Percentiles rank a stretch among this genome's conserved stretches.
Evolutionary conservation across 37 sponge, comb jelly and placozoan genomes (phyloP).

Genomic region (Axinella damicornis): DNA sequence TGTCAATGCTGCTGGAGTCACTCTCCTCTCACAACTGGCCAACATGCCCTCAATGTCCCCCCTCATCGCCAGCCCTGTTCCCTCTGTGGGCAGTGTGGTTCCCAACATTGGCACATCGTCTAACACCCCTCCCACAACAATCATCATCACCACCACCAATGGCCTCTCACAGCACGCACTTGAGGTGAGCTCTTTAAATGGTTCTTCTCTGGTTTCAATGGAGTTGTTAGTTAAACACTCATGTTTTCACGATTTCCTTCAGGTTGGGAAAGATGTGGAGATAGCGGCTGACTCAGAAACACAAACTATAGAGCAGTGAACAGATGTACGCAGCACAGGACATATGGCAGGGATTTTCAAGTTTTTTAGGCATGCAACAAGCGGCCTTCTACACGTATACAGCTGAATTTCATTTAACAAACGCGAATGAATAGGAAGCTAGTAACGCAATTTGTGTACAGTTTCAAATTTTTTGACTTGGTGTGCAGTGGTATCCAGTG

Average conservation of each 20-base stretch:
- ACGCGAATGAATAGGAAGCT: too few relatives aligned
- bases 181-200: slow-evolving; percentile 14
- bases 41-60: slow-evolving; percentile 65
- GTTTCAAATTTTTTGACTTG: too few relatives aligned
- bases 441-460: too few relatives aligned
- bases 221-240: background rate
- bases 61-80: slow-evolving; percentile 57
- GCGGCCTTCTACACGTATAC: too few relatives aligned
- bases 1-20: slow-evolving; percentile 17
- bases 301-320: background rate
- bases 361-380: too few relatives aligned
- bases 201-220: background rate
- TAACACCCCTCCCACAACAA: background rate
- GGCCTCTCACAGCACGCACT: slow-evolving; percentile 15
- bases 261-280: slow-evolving; percentile 67
- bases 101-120: slow-evolving; percentile 45
- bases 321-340: too few relatives aligned
- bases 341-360: too few relatives aligned
- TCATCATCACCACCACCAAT: slow-evolving; percentile 30
- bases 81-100: slow-evolving; percentile 59
- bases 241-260: background rate
- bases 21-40: slow-evolving; percentile 56
- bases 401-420: too few relatives aligned
- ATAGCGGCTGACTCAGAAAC: slow-evolving; percentile 26
- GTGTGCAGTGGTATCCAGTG: too few relatives aligned